Evolutionary conservation across 2,113 vertebrate genomes (phyloP).

Genomic region (Sisor rabdophorus): DNA sequence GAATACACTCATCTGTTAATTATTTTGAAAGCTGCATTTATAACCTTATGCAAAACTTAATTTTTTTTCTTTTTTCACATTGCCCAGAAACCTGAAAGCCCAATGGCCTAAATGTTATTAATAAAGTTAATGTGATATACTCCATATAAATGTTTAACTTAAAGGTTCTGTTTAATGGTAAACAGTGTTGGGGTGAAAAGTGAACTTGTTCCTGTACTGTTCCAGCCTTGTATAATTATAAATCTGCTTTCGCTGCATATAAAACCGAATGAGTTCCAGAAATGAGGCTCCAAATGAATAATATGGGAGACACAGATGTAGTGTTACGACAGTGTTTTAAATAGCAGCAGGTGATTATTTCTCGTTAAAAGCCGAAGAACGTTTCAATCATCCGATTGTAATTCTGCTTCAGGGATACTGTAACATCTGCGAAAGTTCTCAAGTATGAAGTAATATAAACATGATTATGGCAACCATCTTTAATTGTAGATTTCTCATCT

Average conservation of each 20-base stretch:
- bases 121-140: neutral
- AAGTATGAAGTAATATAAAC: neutral
- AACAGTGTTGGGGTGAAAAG: neutral
- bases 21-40: no score
- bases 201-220: neutral
- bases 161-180: neutral
- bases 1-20: no score
- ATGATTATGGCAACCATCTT: neutral
- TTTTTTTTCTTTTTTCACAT: neutral
- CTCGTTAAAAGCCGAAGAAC: neutral
- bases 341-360: neutral
- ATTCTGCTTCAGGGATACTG: neutral
- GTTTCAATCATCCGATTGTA: neutral
- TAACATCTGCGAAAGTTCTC: neutral
- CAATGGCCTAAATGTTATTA: neutral
- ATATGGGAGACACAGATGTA: neutral
- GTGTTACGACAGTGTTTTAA: constrained; percentile 1
- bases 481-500: neutral
- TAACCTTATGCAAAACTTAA: neutral
- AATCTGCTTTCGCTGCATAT: neutral
- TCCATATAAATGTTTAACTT: neutral
- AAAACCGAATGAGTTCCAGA: neutral
- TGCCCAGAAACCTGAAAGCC: neutral
- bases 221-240: neutral
- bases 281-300: neutral